phyloP scores from a whole-genome alignment of 2,797 vertebrate species.

The Spheniscus humboldti region DNA sequence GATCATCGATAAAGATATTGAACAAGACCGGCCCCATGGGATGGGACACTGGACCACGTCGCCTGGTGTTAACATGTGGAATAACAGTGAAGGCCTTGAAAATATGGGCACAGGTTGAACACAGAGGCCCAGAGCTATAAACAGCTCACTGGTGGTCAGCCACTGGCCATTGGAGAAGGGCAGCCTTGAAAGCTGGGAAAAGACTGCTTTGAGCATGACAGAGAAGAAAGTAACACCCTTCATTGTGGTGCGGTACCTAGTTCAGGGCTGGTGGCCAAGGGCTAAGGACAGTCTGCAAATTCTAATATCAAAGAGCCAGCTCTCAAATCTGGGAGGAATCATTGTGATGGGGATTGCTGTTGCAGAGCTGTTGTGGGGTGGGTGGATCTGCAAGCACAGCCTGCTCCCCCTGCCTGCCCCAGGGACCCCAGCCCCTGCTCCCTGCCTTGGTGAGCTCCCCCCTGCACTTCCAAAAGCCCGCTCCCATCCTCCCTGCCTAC shows the following conservation, averaged over 20 bases:
- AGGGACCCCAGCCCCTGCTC: neutral
- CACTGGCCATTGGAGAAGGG: neutral
- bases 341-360: neutral
- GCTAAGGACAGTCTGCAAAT: neutral
- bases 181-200: neutral
- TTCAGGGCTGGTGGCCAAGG: neutral
- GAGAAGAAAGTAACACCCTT: neutral
- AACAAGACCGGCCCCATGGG: too few relatives aligned
- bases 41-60: neutral
- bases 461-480: accelerated
- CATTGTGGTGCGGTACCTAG: accelerated
- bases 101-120: accelerated
- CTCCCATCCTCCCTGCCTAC: neutral
- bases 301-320: neutral
- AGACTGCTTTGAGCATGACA: neutral
- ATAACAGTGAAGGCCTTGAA: neutral
- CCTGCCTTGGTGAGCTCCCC: neutral
- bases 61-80: neutral
- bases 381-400: neutral
- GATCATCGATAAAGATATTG: too few relatives aligned
- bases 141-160: neutral
- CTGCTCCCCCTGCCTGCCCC: neutral
- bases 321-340: neutral
- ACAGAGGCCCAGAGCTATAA: neutral
- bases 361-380: accelerated